Evolutionary conservation across 1,140 invertebrate species (phyloP).

Genomic region (Dendrolimus punctatus): DNA sequence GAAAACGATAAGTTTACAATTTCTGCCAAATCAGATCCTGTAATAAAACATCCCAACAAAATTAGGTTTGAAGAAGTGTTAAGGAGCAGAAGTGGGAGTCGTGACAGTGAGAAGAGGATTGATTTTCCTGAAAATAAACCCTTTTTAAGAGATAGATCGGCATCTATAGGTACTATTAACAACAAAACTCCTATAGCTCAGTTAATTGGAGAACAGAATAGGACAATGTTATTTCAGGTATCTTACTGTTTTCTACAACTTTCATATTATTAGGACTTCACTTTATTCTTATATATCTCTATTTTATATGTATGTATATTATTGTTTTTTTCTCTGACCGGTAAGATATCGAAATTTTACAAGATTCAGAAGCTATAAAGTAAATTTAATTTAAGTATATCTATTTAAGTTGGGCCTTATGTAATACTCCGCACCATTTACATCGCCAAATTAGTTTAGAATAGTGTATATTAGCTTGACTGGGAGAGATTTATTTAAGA

Average conservation of each 20-base stretch:
- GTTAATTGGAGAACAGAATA: constrained; percentile 81
- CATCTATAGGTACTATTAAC: constrained; percentile 73
- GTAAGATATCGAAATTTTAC: no score
- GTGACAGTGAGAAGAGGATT: constrained; percentile 13
- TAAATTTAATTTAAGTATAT: no score
- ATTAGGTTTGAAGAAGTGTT: constrained; percentile 32
- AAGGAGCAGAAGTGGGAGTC: background rate
- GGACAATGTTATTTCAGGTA: constrained; percentile 93
- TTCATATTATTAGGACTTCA: constrained; percentile 6
- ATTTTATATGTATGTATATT: constrained; percentile 2
- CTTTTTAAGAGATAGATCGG: constrained; percentile 71
- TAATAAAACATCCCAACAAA: background rate
- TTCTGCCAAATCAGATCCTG: no score
- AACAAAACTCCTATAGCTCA: constrained; percentile 65
- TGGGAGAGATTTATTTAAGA: no score
- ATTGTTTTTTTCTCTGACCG: no score
- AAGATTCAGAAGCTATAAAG: no score
- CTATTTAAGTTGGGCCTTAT: no score
- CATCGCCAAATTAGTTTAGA: no score
- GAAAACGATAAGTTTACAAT: no score
- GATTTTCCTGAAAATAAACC: constrained; percentile 54
- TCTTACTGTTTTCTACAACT: constrained; percentile 22
- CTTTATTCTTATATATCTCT: background rate
- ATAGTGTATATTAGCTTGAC: no score
- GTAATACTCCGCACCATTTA: no score